These are phyloP conservation scores for Bradypodion pumilum DNA, from an alignment of 2,797 vertebrate species.

Conservation along the genomic window DNA sequence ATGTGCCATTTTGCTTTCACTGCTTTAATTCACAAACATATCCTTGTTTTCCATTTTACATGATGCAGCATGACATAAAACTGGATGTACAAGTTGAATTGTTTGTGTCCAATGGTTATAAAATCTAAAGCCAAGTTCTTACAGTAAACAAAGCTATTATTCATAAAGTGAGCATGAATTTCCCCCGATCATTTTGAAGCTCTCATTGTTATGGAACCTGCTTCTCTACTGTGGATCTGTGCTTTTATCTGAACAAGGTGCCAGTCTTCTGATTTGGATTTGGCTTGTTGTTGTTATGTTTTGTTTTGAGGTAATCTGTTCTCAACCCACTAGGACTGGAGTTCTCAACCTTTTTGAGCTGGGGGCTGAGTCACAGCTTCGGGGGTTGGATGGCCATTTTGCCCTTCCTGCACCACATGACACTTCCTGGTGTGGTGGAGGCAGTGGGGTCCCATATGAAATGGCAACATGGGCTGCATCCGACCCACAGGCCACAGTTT, in stretches of 20 bases:
- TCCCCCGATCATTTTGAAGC: neutral
- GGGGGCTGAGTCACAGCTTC: no score
- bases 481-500: no score
- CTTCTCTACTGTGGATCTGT: neutral
- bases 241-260: neutral
- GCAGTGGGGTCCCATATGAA: no score
- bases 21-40: neutral
- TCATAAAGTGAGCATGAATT: neutral
- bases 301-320: neutral
- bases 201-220: neutral
- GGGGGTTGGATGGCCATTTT: no score
- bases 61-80: neutral
- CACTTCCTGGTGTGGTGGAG: no score
- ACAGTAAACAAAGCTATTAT: neutral
- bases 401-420: no score
- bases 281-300: neutral
- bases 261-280: neutral
- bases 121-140: slow-evolving; percentile 1
- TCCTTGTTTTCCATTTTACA: slow-evolving; percentile 21
- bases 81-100: neutral
- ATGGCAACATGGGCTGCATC: no score
- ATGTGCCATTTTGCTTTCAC: slow-evolving; percentile 1
- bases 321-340: no score
- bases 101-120: neutral
- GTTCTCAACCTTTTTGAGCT: no score